Conservation (phyloP, 1,140 invertebrate species). For the Lucilia cuprina region DNA sequence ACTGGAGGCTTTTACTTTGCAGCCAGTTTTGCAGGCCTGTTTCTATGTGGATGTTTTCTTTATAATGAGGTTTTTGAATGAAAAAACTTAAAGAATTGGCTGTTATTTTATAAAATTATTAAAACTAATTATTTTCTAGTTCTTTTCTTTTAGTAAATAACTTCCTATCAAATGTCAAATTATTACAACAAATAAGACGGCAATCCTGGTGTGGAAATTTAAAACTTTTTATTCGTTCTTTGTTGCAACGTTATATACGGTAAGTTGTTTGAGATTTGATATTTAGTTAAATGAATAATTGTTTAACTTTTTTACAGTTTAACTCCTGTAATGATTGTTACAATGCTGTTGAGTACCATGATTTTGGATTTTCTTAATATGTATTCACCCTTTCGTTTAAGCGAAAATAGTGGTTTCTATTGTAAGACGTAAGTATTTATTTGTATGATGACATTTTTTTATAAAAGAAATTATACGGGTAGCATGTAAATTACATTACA, state of each 20-base stretch:
- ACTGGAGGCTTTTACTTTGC: constrained; percentile 38
- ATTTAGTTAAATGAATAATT: neutral
- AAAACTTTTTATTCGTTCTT: constrained; percentile 35
- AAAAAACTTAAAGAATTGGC: neutral
- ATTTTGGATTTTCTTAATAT: constrained; percentile 40
- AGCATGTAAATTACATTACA: neutral
- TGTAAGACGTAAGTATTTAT: constrained; percentile 43
- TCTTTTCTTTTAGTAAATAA: constrained; percentile 42
- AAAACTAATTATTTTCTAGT: constrained; percentile 18
- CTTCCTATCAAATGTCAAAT: constrained; percentile 37
- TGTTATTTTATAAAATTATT: neutral
- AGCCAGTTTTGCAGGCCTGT: constrained; percentile 41
- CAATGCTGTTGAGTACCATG: constrained; percentile 40
- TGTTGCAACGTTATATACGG: constrained; percentile 42
- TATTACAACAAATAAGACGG: constrained; percentile 24
- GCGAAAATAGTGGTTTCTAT: constrained; percentile 39
- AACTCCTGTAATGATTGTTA: constrained; percentile 44
- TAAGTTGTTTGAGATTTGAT: constrained; percentile 23
- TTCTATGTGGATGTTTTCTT: constrained; percentile 45
- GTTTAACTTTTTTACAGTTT: constrained; percentile 39
- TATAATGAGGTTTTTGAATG: constrained; percentile 40
- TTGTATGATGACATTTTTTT: neutral
- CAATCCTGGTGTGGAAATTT: constrained; percentile 38
- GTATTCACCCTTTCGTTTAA: constrained; percentile 46
- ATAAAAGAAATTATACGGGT: neutral